Percentiles rank a stretch among this genome's conserved stretches.
These are phyloP conservation scores for Mormyrus proboscirostris DNA, from an alignment of 2,797 vertebrate genomes.

Conservation along the genomic window DNA sequence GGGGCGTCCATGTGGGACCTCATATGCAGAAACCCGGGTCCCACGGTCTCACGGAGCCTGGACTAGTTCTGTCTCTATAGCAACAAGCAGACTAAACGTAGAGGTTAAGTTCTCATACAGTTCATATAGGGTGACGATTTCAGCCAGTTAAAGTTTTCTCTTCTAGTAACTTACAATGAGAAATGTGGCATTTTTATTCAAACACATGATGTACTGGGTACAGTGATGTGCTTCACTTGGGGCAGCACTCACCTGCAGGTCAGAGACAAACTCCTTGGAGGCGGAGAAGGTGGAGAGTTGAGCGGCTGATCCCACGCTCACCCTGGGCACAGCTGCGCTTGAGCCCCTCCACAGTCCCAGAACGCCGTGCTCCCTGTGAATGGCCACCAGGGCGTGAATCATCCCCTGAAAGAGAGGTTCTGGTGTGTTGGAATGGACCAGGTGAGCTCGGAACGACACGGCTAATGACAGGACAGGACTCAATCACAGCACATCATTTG, in stretches of 20 bases:
- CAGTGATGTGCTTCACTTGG: not conserved
- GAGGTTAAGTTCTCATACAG: not conserved
- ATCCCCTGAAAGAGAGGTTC: constrained; percentile 52
- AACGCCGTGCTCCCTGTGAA: constrained; percentile 63
- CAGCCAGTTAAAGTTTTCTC: not conserved
- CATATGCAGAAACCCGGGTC: not conserved
- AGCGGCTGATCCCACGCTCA: constrained; percentile 65
- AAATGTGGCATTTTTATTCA: not conserved
- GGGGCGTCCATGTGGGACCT: not conserved
- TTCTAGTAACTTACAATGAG: not conserved
- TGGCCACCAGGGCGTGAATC: constrained; percentile 58
- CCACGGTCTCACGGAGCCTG: not conserved
- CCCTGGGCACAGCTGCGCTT: constrained; percentile 64
- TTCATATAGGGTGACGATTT: not conserved
- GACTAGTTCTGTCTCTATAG: not conserved
- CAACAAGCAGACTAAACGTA: not conserved
- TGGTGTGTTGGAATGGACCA: not conserved
- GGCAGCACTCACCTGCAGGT: constrained; percentile 55
- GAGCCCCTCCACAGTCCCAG: constrained; percentile 68
- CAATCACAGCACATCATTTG: not conserved
- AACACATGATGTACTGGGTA: not conserved
- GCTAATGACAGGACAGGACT: not conserved
- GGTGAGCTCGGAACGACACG: not conserved
- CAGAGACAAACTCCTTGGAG: constrained; percentile 61
- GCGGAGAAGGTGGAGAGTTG: constrained; percentile 69